Base-by-base conservation (phyloP, 2,797 vertebrate species). In the Hoplostethus mediterraneus region DNA sequence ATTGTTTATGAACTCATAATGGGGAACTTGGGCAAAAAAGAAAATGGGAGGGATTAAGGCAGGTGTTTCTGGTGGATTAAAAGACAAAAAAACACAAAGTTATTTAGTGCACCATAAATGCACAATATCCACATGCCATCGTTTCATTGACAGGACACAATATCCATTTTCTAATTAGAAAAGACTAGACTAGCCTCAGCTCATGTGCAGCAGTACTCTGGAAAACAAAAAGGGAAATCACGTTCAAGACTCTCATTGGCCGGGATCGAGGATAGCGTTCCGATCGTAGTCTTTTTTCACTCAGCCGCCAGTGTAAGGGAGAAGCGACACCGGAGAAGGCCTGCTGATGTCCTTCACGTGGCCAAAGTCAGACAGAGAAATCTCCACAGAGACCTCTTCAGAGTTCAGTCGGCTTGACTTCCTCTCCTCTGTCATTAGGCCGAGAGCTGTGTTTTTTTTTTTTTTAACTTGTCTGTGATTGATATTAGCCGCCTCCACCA, bases 11-110 rank as follows among this genome's bases (percentile, higher is more conserved):
- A 49, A 42, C 53, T n/a, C 17, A 17, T 61, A n/a, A 59, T 25
- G 31, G 14, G 10, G 5, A 42, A 21, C 12, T 6, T 47, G 11
- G 12, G 42, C n/a, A 51, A 51, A 51, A 21, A 51, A 17, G 10
- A 59, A n/a, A 13, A 12, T 12, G 13, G 6, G n/a, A 63, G 67
- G 9, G 69, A 42, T 68, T 75, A 88, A 85, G 84, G 84, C 83
- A 31, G 5, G 6, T 54, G 2, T 38, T 66, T 63, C 36, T 47
- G 48, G 57, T 45, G 10, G 6, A 67, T 9, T 16, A 14, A 2
- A 66, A 68, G 60, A 58, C 69, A 38, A 16, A 42, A 47, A 33
- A 11, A 58, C 60, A 75, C 8, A 11, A 10, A 12, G 40, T 10
- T 10, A 42, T 42, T 42, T 42, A 12, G 40, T 12, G 40, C 40